These are phyloP conservation scores for Ichneumoninae sp. DNA, from an alignment of 2,888 invertebrate species.

Conservation along the genomic window DNA sequence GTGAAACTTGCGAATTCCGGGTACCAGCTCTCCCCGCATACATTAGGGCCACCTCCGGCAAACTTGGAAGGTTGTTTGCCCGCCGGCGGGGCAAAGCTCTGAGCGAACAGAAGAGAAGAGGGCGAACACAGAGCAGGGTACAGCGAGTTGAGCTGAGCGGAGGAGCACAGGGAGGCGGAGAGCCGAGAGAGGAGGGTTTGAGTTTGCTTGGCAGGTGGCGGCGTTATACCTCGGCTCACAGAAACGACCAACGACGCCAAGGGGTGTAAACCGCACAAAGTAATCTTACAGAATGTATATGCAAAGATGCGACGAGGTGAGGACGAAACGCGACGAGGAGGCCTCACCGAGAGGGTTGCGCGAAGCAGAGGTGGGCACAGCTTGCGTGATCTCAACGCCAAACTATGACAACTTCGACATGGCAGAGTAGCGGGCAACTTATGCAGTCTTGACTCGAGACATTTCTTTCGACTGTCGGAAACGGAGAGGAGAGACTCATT, in stretches of 20 bases:
- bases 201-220: conserved; percentile 60
- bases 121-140: conserved; percentile 61
- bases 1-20: conserved; percentile 80
- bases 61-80: conserved; percentile 83
- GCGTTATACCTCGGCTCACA: conserved; percentile 44
- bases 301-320: conserved; percentile 81
- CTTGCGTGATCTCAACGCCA: conserved; percentile 82
- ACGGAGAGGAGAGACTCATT: conserved; percentile 36
- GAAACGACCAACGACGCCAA: conserved; percentile 65
- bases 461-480: conserved; percentile 46
- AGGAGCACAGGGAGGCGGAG: conserved; percentile 62
- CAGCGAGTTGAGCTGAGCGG: conserved; percentile 71
- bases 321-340: conserved; percentile 54
- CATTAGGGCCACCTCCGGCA: conserved; percentile 80
- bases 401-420: conserved; percentile 81
- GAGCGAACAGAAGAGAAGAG: conserved; percentile 22
- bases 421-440: conserved; percentile 76
- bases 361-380: conserved; percentile 75
- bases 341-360: conserved; percentile 59
- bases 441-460: conserved; percentile 65
- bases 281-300: conserved; percentile 85
- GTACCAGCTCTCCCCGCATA: conserved; percentile 81
- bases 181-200: conserved; percentile 58
- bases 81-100: conserved; percentile 72
- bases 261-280: conserved; percentile 84